Evolutionary conservation across 2,113 vertebrate species (phyloP).

Genomic region (Paramisgurnus dabryanus): DNA sequence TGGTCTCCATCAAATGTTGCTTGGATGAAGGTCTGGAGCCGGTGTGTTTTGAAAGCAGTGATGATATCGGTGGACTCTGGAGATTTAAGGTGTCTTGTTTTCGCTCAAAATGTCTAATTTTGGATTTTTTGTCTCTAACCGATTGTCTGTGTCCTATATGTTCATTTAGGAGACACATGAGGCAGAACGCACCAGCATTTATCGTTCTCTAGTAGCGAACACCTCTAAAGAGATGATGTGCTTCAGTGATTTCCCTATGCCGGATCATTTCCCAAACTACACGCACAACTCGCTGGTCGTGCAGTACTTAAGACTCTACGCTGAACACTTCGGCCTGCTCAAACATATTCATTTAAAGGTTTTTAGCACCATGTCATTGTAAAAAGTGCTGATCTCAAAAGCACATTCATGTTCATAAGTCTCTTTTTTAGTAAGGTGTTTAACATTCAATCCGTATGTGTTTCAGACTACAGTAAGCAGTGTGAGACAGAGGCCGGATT

Average conservation of each 20-base stretch:
- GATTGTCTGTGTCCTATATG: background rate
- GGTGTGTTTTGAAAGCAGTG: slow-evolving; percentile 85
- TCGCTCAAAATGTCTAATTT: too few relatives aligned
- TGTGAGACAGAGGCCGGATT: slow-evolving; percentile 74
- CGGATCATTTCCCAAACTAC: slow-evolving; percentile 85
- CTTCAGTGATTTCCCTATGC: slow-evolving; percentile 90
- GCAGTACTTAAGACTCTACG: slow-evolving; percentile 77
- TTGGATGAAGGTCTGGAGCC: slow-evolving; percentile 88
- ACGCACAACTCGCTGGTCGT: slow-evolving; percentile 82
- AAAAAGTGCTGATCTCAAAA: too few relatives aligned
- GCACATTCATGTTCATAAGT: too few relatives aligned
- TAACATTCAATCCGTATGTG: background rate
- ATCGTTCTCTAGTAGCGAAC: slow-evolving; percentile 84
- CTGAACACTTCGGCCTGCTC: slow-evolving; percentile 64
- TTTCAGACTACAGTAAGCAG: slow-evolving; percentile 75
- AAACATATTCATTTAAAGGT: slow-evolving; percentile 81
- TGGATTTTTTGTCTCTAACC: too few relatives aligned
- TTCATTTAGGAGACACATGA: slow-evolving; percentile 74
- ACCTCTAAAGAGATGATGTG: slow-evolving; percentile 93
- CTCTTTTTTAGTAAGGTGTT: too few relatives aligned
- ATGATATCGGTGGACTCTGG: slow-evolving; percentile 89
- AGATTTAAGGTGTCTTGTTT: slow-evolving; percentile 75
- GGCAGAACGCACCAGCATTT: slow-evolving; percentile 78
- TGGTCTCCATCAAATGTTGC: slow-evolving; percentile 84
- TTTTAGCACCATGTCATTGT: too few relatives aligned